Evolutionary conservation across 2,113 vertebrate species (phyloP), one percentile per base, ranked within the genome.

Genomic region (Uria lomvia): DNA sequence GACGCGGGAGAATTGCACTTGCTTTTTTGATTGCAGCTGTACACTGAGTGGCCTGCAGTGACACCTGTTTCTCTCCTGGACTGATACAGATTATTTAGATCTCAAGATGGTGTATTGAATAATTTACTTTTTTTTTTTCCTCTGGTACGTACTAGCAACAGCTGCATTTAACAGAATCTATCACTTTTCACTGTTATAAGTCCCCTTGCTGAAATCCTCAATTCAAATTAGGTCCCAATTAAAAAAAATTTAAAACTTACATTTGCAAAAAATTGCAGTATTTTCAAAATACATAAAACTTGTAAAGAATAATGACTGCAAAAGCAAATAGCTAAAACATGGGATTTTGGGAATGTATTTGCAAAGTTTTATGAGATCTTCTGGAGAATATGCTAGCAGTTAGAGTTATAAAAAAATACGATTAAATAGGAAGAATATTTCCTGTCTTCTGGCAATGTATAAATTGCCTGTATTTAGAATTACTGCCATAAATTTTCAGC

Each of bases 391-490:
- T 34, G 16, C 40, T 79, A 67, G 50, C 26, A 91, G 27, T 59
- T 73, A 62, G 55, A 80, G 72, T 55, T 88, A 82, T 67, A 82
- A 92, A 94, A 66, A 96, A 52, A 45, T 56, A 59, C 65, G 62
- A 76, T 59, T 40, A 92, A 95, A 90, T 24, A 76, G 21, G 22
- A 90, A 94, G 75, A 94, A 38, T 60, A 82, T 79, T 90, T 83
- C 22, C 27, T 86, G 92, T 90, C 53, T 75, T 75, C 58, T 82
- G 40, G 43, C 74, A 92, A 43, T 22, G 30, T n/a, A 75, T 65
- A 78, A 94, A 79, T 75, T 86, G 36, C 49, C 36, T 93, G 40
- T 82, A 90, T 90, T 95, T 92, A 79, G 62, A 94, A 90, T 90
- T 92, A 56, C 49, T 93, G 67, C 38, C 52, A 82, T 92, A 92